Conservation (phyloP, 2,797 vertebrate genomes). For the Catamblyrhynchus diadema region DNA sequence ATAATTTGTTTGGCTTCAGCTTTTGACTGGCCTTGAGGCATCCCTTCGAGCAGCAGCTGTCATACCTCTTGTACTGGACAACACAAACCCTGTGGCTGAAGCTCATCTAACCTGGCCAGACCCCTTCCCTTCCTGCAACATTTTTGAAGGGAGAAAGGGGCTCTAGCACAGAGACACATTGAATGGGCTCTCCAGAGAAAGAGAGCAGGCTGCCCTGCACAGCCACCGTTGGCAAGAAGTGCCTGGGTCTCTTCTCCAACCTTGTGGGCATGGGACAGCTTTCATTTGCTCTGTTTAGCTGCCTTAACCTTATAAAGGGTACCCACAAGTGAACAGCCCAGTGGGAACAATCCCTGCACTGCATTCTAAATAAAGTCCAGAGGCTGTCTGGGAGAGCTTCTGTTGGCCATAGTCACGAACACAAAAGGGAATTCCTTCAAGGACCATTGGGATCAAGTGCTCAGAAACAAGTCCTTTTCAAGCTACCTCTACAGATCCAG, state of each 20-base stretch:
- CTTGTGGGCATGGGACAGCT: neutral
- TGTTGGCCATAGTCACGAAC: accelerated
- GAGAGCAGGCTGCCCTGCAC: neutral
- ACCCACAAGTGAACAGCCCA: neutral
- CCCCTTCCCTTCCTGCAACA: neutral
- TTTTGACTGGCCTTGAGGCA: neutral
- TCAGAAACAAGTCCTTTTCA: neutral
- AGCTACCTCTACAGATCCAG: neutral
- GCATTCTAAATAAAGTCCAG: neutral
- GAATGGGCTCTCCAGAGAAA: neutral
- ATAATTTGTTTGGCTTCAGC: neutral
- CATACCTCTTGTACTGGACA: neutral
- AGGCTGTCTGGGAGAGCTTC: neutral
- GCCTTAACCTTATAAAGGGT: neutral
- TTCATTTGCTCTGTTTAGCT: neutral
- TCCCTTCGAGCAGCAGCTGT: neutral
- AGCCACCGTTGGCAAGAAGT: neutral
- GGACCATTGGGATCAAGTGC: neutral
- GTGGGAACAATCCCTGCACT: neutral
- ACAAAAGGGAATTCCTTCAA: neutral
- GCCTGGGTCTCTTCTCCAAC: neutral
- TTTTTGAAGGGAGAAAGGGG: neutral
- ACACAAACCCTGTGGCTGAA: neutral
- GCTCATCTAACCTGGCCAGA: neutral
- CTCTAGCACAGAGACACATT: neutral